Percentiles rank a stretch among this genome's conserved stretches.
phyloP scores from a whole-genome alignment of 1,140 invertebrate genomes.

The Stegodyphus dumicola region DNA sequence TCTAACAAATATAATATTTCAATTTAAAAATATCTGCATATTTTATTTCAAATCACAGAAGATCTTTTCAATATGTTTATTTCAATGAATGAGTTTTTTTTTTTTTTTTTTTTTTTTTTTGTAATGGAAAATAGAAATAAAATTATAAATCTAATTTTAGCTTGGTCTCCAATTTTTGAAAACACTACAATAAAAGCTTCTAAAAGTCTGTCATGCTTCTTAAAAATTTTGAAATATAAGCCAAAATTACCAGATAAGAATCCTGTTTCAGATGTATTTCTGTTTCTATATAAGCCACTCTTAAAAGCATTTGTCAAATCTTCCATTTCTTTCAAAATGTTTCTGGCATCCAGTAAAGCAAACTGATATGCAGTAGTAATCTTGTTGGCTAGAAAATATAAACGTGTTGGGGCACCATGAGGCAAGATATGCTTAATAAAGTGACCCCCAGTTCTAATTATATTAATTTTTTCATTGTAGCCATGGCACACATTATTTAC shows the following conservation, averaged over 20 bases:
- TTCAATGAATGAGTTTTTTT: no score
- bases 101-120: background rate
- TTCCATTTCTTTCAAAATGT: slow-evolving; percentile 66
- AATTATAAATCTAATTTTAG: background rate
- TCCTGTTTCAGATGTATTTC: slow-evolving; percentile 44
- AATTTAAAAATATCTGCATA: no score
- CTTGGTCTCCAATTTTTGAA: background rate
- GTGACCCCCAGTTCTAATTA: slow-evolving; percentile 69
- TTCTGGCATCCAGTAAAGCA: slow-evolving; percentile 64
- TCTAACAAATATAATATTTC: no score
- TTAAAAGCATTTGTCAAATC: slow-evolving; percentile 66
- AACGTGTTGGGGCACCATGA: slow-evolving; percentile 67
- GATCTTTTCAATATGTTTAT: no score
- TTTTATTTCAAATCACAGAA: no score
- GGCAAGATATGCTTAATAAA: slow-evolving; percentile 69
- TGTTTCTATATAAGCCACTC: slow-evolving; percentile 66
- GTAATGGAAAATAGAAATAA: background rate
- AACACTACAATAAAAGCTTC: slow-evolving; percentile 10
- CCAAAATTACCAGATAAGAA: slow-evolving; percentile 31
- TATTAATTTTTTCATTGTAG: slow-evolving; percentile 70
- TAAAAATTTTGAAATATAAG: background rate
- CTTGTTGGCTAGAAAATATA: slow-evolving; percentile 65
- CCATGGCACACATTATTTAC: slow-evolving; percentile 65
- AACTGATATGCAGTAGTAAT: slow-evolving; percentile 66
- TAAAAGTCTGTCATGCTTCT: slow-evolving; percentile 33